These are phyloP conservation scores for Heliconius hortense DNA, from an alignment of 2,888 invertebrate species.

Conservation along the genomic window DNA sequence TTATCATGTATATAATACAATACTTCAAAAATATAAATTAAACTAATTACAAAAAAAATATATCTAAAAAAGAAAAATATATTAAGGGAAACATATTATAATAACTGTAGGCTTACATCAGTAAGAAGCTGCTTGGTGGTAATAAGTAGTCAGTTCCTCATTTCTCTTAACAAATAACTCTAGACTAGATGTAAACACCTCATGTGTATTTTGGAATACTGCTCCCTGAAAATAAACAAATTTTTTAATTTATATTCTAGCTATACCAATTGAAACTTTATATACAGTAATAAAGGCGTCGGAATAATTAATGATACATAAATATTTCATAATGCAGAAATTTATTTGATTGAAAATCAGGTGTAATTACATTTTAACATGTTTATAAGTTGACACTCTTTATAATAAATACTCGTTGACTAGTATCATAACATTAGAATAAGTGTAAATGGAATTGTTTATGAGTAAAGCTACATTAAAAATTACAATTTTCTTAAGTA, in stretches of 20 bases:
- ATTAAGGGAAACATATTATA: constrained; percentile 50
- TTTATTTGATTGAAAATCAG: constrained; percentile 76
- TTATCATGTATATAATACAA: constrained; percentile 18
- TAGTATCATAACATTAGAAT: constrained; percentile 55
- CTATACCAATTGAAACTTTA: constrained; percentile 39
- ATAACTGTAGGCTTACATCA: constrained; percentile 70
- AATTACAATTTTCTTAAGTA: constrained; percentile 8
- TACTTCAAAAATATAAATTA: constrained; percentile 45
- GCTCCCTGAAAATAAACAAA: constrained; percentile 72
- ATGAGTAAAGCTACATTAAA: constrained; percentile 20
- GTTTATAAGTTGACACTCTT: constrained; percentile 63
- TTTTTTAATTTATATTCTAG: constrained; percentile 20
- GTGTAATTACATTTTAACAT: constrained; percentile 75
- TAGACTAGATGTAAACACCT: constrained; percentile 75
- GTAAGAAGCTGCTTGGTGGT: constrained; percentile 66
- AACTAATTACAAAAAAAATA: constrained; percentile 46
- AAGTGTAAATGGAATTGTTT: constrained; percentile 32
- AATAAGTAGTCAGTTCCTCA: constrained; percentile 69
- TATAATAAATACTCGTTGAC: constrained; percentile 77
- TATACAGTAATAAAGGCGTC: constrained; percentile 37
- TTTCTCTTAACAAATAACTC: constrained; percentile 74
- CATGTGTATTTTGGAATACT: constrained; percentile 81
- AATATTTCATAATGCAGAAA: constrained; percentile 65
- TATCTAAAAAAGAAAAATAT: constrained; percentile 45
- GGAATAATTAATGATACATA: constrained; percentile 62